These are phyloP conservation scores for Semaprochilodus insignis DNA, from an alignment of 2,797 vertebrate genomes.

Conservation along the genomic window DNA sequence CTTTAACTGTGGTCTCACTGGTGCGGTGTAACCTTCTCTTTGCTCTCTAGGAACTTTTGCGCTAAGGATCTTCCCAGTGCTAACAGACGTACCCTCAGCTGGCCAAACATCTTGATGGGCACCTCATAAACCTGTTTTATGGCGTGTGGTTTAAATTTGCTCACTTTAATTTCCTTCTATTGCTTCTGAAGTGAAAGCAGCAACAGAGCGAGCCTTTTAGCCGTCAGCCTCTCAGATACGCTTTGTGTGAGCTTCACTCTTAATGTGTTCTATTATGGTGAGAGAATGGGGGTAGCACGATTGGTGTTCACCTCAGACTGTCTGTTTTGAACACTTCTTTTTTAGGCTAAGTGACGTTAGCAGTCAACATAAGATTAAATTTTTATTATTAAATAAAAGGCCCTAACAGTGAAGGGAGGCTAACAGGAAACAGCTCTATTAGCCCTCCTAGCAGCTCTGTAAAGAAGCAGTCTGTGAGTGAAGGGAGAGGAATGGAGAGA, in stretches of 20 bases:
- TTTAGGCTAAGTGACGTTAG: neutral
- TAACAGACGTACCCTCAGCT: too few relatives aligned
- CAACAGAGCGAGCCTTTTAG: conserved; percentile 1
- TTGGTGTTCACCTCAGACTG: neutral
- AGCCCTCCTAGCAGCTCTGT: neutral
- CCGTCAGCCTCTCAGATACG: conserved; percentile 6
- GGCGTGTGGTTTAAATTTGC: neutral
- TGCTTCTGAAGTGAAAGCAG: conserved; percentile 5
- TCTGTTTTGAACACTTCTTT: conserved; percentile 14
- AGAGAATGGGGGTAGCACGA: conserved; percentile 39
- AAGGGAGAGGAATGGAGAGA: neutral
- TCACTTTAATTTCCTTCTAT: neutral
- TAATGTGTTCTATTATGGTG: conserved; percentile 55
- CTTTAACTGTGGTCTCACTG: too few relatives aligned
- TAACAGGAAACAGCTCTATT: neutral
- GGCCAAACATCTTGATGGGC: too few relatives aligned
- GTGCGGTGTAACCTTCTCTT: too few relatives aligned
- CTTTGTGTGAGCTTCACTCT: conserved; percentile 26
- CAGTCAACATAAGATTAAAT: too few relatives aligned
- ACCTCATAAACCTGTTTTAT: too few relatives aligned
- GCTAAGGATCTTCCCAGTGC: neutral
- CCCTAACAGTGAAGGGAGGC: neutral
- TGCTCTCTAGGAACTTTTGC: neutral
- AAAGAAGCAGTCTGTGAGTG: neutral
- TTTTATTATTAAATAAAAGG: too few relatives aligned